A percentile compares a stretch with the other conserved stretches of the same genome.
Conservation (phyloP, 2,113 vertebrate genomes). For the Plectropomus leopardus region DNA sequence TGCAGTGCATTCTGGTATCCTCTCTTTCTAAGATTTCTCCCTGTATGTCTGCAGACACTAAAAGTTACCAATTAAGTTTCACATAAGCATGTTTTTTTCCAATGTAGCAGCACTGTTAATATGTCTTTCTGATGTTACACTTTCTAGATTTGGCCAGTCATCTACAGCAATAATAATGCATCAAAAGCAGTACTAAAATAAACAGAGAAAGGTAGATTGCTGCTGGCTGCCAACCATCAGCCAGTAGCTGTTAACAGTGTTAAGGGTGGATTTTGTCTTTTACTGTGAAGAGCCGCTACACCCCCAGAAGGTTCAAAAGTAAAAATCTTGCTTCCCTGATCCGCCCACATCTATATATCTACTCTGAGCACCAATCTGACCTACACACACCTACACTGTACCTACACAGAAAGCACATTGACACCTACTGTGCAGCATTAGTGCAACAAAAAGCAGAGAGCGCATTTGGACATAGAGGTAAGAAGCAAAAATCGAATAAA, state of each 20-base stretch:
- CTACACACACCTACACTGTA: constrained; percentile 63
- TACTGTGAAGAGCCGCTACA: constrained; percentile 42
- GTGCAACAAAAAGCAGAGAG: constrained; percentile 33
- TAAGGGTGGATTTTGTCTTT: constrained; percentile 26
- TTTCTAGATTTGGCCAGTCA: neutral
- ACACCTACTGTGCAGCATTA: constrained; percentile 28
- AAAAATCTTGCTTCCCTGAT: constrained; percentile 52
- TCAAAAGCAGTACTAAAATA: constrained; percentile 1
- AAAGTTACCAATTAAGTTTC: too few relatives aligned
- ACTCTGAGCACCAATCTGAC: constrained; percentile 44
- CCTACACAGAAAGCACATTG: constrained; percentile 30
- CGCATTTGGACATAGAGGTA: neutral
- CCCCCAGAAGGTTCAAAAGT: constrained; percentile 54
- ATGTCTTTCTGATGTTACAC: neutral
- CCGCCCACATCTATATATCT: constrained; percentile 57
- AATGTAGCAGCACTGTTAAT: neutral
- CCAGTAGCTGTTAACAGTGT: constrained; percentile 8
- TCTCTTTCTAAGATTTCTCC: neutral
- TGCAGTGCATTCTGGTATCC: neutral
- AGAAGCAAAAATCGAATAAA: constrained; percentile 6
- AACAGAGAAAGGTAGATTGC: neutral
- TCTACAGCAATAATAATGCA: neutral
- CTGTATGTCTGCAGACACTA: neutral
- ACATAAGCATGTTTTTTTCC: neutral
- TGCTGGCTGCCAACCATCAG: constrained; percentile 8